Percentiles rank a stretch among this genome's conserved stretches.
phyloP scores from a whole-genome alignment of 1,140 invertebrate genomes.

The Maniola jurtina region DNA sequence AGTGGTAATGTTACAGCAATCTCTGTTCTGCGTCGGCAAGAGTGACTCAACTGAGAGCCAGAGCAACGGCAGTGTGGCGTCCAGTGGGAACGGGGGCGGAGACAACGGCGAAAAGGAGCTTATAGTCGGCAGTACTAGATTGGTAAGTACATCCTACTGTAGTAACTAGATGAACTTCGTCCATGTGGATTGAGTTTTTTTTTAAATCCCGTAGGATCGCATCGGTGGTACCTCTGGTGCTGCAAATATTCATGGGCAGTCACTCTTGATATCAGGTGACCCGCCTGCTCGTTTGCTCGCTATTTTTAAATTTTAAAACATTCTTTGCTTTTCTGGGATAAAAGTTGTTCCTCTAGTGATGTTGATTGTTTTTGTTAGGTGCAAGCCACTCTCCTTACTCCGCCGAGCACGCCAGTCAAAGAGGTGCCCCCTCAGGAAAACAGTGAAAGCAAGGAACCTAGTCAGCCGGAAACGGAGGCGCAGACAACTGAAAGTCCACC shows the following conservation, averaged over 20 bases:
- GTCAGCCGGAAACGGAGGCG: slow-evolving; percentile 52
- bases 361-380: slow-evolving; percentile 37
- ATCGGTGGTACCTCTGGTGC: no score
- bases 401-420: slow-evolving; percentile 51
- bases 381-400: slow-evolving; percentile 53
- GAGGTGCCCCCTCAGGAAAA: slow-evolving; percentile 40
- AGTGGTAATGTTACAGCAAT: slow-evolving; percentile 47
- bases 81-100: slow-evolving; percentile 34
- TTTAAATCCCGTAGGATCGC: no score
- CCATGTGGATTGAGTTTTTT: no score
- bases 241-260: no score
- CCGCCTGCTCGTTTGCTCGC: no score
- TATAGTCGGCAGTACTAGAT: slow-evolving; percentile 47
- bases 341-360: no score
- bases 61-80: slow-evolving; percentile 36
- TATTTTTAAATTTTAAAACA: no score
- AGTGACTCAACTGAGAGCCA: slow-evolving; percentile 55
- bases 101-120: slow-evolving; percentile 57
- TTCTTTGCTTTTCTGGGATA: no score
- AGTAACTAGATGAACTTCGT: no score
- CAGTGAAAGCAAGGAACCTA: slow-evolving; percentile 38
- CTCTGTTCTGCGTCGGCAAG: slow-evolving; percentile 57
- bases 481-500: slow-evolving; percentile 56
- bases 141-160: slow-evolving; percentile 41
- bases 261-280: no score